Conservation (phyloP, 92 coral and sea anemone genomes). For the Parazoanthus darwini region DNA sequence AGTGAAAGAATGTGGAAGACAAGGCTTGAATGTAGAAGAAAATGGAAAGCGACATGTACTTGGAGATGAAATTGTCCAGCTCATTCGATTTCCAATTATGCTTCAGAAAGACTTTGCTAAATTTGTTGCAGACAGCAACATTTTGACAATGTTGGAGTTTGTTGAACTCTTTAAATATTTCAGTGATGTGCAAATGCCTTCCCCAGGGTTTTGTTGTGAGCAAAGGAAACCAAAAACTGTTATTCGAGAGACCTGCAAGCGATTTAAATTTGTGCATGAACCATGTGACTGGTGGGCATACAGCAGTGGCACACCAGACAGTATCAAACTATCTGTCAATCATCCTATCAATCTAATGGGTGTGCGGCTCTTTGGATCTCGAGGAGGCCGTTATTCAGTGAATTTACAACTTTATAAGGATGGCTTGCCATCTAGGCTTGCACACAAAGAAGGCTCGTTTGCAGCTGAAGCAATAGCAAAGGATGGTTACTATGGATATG, state of each 20-base stretch:
- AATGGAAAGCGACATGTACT: conserved; percentile 20
- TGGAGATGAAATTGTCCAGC: conserved; percentile 54
- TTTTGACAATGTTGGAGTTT: conserved; percentile 37
- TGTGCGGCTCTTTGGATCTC: conserved; percentile 56
- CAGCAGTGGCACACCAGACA: conserved; percentile 19
- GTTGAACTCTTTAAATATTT: conserved; percentile 14
- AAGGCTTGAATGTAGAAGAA: conserved; percentile 12
- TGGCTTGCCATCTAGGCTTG: conserved; percentile 13
- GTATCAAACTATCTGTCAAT: conserved; percentile 33
- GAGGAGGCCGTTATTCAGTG: conserved; percentile 43
- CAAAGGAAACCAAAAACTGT: neutral
- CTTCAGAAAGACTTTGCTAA: conserved; percentile 46
- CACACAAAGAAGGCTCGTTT: conserved; percentile 32
- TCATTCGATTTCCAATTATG: conserved; percentile 55
- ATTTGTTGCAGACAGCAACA: conserved; percentile 23
- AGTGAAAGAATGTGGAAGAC: conserved; percentile 36
- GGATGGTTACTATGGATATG: conserved; percentile 36
- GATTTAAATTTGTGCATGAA: conserved; percentile 14
- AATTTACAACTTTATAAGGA: conserved; percentile 34
- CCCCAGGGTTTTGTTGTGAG: neutral
- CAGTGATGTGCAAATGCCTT: neutral
- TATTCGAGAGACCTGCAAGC: neutral
- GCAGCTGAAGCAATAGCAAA: conserved; percentile 14
- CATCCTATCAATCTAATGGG: conserved; percentile 42
- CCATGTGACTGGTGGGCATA: conserved; percentile 2